A percentile compares a stretch with the other conserved stretches of the same genome.
Evolutionary conservation across 2,797 vertebrate genomes (phyloP).

Genomic region (Silurus aristotelis): DNA sequence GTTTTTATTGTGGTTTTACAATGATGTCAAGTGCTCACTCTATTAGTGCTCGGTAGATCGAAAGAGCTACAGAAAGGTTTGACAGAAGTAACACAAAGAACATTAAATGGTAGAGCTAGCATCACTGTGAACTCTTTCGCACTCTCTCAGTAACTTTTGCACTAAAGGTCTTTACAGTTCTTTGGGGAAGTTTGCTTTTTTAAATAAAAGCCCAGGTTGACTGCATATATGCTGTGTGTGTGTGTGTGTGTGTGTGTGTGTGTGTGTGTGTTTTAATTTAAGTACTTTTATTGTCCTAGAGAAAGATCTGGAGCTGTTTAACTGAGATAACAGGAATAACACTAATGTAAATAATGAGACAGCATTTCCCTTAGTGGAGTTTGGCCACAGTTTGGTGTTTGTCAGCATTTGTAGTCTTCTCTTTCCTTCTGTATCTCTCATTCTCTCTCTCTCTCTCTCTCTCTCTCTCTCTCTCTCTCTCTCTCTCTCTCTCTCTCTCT

Average conservation of each 20-base stretch:
- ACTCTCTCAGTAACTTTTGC: background rate
- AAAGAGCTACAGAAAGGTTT: conserved; percentile 16
- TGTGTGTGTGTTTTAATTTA: background rate
- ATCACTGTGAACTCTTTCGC: too few relatives aligned
- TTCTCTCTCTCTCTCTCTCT: background rate
- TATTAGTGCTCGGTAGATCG: conserved; percentile 19
- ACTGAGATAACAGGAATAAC: conserved; percentile 30
- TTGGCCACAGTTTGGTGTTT: conserved; percentile 41
- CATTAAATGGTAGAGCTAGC: background rate
- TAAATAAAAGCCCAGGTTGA: background rate
- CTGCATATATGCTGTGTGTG: background rate
- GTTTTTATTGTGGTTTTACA: conserved; percentile 64
- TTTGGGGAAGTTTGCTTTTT: background rate
- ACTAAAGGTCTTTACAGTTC: background rate
- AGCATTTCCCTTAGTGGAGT: conserved; percentile 38
- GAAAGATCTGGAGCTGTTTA: conserved; percentile 31
- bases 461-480: background rate
- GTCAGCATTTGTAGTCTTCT: conserved; percentile 53
- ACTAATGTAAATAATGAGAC: conserved; percentile 51
- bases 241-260: conserved; percentile 2
- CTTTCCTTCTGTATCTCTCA: conserved; percentile 1
- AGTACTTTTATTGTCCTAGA: conserved; percentile 21
- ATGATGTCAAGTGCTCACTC: conserved; percentile 43
- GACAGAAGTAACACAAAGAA: conserved; percentile 1
- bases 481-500: conserved; percentile 21